These are phyloP conservation scores for Ochlodes sylvanus DNA, from an alignment of 2,888 invertebrate species.

Conservation along the genomic window DNA sequence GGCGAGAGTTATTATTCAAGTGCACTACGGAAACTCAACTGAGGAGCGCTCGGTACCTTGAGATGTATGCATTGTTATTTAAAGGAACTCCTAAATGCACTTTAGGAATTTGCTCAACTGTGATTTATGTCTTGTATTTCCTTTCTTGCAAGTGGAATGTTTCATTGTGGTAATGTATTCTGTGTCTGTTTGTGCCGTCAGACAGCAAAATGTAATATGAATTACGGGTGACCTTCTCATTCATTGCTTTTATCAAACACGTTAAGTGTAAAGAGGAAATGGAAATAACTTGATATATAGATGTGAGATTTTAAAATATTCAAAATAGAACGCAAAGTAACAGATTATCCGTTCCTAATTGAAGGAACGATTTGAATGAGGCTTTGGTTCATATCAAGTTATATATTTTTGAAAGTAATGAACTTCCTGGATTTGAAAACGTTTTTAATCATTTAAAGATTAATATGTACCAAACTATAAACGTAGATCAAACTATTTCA, in stretches of 20 bases:
- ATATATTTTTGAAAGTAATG: too few species aligned
- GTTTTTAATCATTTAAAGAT: too few species aligned
- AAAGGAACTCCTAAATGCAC: slow-evolving; percentile 31
- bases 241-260: neutral
- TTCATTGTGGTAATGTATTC: slow-evolving; percentile 15
- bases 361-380: too few species aligned
- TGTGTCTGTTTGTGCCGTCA: neutral
- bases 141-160: slow-evolving; percentile 19
- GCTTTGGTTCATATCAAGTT: too few species aligned
- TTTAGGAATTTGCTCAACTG: slow-evolving; percentile 31
- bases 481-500: too few species aligned
- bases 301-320: too few species aligned
- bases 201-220: slow-evolving; percentile 8
- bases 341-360: too few species aligned
- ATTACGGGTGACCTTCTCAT: neutral
- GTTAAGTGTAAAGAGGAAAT: too few species aligned
- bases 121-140: slow-evolving; percentile 33
- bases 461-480: too few species aligned
- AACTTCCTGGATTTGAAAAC: too few species aligned
- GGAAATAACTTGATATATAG: too few species aligned
- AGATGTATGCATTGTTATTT: slow-evolving; percentile 34
- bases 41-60: slow-evolving; percentile 30
- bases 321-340: too few species aligned
- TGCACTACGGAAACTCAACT: slow-evolving; percentile 20
- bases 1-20: slow-evolving; percentile 29